A percentile compares a stretch with the other conserved stretches of the same genome.
These are phyloP conservation scores for Heliconius ismenius DNA, from an alignment of 2,888 invertebrate genomes.

Conservation along the genomic window DNA sequence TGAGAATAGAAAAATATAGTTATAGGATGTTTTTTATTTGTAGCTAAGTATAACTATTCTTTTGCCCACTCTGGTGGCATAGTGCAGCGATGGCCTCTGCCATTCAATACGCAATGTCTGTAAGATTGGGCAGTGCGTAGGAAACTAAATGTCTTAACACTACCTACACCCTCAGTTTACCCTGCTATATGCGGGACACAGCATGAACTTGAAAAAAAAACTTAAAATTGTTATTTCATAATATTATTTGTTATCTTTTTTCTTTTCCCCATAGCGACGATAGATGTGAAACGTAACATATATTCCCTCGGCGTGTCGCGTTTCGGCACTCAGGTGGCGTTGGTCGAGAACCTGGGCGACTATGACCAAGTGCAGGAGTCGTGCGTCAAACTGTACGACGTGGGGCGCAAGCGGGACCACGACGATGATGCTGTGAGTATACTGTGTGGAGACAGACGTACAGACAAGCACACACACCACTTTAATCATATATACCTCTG, in stretches of 20 bases:
- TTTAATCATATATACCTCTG: no score
- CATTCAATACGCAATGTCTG: neutral
- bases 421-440: conserved; percentile 91
- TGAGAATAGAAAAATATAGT: no score
- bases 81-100: neutral
- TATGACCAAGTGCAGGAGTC: conserved; percentile 94
- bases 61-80: no score
- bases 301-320: conserved; percentile 92
- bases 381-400: conserved; percentile 94
- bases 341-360: conserved; percentile 94
- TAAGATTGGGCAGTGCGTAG: neutral
- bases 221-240: no score
- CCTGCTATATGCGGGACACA: no score
- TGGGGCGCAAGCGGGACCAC: conserved; percentile 92
- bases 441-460: no score
- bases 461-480: no score
- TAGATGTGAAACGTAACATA: conserved; percentile 95
- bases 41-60: no score
- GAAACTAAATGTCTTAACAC: neutral
- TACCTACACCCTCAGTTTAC: neutral
- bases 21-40: no score
- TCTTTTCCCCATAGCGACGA: conserved; percentile 85
- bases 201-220: no score
- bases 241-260: no score
- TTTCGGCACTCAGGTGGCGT: conserved; percentile 92